Evolutionary conservation across 2,113 vertebrate species (phyloP).

Genomic region (Eretmodus cyanostictus): DNA sequence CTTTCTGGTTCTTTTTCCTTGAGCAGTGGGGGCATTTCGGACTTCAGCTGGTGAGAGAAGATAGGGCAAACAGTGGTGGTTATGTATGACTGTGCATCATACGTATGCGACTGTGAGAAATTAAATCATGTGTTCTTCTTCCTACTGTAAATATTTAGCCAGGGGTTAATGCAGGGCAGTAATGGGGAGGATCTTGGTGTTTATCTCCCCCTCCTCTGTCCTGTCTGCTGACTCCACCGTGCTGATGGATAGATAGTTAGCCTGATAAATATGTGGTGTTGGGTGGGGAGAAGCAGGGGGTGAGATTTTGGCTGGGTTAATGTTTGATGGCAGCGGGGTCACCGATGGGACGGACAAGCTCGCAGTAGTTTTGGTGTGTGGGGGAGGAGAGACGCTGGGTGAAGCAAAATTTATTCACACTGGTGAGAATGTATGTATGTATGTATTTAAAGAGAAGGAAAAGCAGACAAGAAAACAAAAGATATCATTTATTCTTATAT

Average conservation of each 20-base stretch:
- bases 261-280: constrained; percentile 54
- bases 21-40: background rate
- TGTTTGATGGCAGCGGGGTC: constrained; percentile 62
- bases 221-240: constrained; percentile 26
- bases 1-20: background rate
- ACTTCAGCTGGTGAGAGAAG: constrained; percentile 7
- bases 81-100: background rate
- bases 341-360: constrained; percentile 33
- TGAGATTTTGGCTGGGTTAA: constrained; percentile 67
- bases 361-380: background rate
- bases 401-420: constrained; percentile 9
- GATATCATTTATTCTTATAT: background rate
- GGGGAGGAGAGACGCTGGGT: constrained; percentile 9
- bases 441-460: background rate
- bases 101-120: background rate
- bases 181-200: constrained; percentile 46
- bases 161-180: constrained; percentile 65
- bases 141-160: constrained; percentile 69
- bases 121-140: constrained; percentile 9
- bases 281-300: constrained; percentile 31
- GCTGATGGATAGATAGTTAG: constrained; percentile 62
- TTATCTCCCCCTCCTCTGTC: background rate
- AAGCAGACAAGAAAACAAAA: background rate
- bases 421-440: background rate
- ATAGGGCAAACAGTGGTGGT: background rate